phyloP scores from a whole-genome alignment of 2,888 invertebrate genomes.

The Dryomyza anilis region DNA sequence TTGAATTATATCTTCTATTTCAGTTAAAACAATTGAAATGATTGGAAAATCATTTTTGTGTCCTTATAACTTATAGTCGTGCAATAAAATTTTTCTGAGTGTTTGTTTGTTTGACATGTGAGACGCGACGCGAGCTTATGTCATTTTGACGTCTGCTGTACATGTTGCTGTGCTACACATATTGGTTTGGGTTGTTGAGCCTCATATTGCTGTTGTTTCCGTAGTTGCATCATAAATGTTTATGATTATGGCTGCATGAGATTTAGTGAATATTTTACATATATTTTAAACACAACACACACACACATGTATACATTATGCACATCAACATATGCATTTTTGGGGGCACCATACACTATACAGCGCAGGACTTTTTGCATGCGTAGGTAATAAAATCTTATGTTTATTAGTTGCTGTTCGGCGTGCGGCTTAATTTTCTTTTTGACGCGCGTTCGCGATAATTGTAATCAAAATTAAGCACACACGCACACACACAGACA shows the following conservation, averaged over 20 bases:
- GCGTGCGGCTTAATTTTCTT: constrained; percentile 19
- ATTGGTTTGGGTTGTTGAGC: neutral
- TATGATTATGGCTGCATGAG: constrained; percentile 57
- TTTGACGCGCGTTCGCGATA: constrained; percentile 21
- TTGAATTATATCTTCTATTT: too few species aligned
- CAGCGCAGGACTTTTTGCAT: neutral
- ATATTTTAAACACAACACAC: too few species aligned
- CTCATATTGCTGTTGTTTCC: neutral
- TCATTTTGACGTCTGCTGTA: constrained; percentile 21
- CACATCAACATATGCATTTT: neutral
- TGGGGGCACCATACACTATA: neutral
- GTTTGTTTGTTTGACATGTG: neutral
- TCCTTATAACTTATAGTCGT: too few species aligned
- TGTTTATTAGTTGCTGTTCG: constrained; percentile 35
- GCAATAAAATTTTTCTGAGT: too few species aligned
- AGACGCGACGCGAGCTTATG: constrained; percentile 18
- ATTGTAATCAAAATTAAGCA: constrained; percentile 26
- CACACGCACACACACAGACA: constrained; percentile 7
- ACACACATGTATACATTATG: neutral
- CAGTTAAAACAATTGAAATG: too few species aligned
- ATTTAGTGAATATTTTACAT: constrained; percentile 41
- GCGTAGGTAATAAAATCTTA: constrained; percentile 42
- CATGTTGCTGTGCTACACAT: too few species aligned
- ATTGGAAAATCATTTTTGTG: too few species aligned
- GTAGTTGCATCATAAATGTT: constrained; percentile 59